Evolutionary conservation across 2,888 invertebrate genomes (phyloP), one percentile per base, ranked within the genome.

Genomic region (Pyrochroa serraticornis): DNA sequence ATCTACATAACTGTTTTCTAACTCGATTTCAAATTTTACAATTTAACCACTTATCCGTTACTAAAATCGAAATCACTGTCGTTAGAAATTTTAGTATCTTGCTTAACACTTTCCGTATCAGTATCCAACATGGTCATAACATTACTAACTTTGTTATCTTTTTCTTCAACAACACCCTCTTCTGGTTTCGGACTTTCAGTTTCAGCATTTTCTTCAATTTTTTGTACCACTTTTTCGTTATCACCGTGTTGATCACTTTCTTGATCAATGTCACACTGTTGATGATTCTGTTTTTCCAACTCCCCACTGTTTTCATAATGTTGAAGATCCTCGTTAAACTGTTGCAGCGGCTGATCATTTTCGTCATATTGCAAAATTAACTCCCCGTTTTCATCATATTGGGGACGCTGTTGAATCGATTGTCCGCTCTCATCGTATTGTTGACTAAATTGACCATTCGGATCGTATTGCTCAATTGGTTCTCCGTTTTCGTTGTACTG

Each of bases 1-100:
- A 35, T 35, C 10, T 9, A 35, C n/a, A n/a, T n/a, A 35, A 35
- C 35, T 35, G n/a, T 35, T 35, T 9, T 35, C 10, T 3, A 35
- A 35, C n/a, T n/a, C n/a, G n/a, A n/a, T n/a, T n/a, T 10, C n/a
- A 35, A 35, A 35, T 2, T 35, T 9, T 35, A 35, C n/a, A 35
- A 3, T 9, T 2, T 10, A 9, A 35, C 35, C 10, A 32, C 37
- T 57, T 62, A 64, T 38, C 45, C 63, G 53, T 70, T 72, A 64
- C 76, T 79, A 63, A 78, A 75, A 66, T 78, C 78, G 67, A 79
- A 79, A 72, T 79, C 79, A 68, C 77, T 78, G 44, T 78, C 79
- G 60, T 77, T 77, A 6, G 78, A 75, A 34, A 74, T 63, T 67
- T 76, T 77, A 10, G 74, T 73, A 3, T 73, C 73, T 63, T 74